Conservation (phyloP, 2,888 invertebrate species). For the Folsomia candida region DNA sequence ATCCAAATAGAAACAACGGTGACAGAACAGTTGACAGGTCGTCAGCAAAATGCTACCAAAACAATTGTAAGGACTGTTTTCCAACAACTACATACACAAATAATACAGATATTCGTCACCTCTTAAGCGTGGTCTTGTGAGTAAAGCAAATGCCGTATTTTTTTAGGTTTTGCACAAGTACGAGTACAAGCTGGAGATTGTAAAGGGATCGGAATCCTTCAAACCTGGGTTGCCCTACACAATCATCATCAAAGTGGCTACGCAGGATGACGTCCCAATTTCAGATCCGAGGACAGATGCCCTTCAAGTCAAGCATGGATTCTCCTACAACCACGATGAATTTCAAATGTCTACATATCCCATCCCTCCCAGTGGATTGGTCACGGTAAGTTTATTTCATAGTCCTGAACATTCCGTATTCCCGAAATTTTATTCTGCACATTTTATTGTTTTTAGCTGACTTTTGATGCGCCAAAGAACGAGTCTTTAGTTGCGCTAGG, state of each 20-base stretch:
- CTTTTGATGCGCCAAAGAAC: conserved; percentile 62
- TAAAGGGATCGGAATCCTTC: conserved; percentile 80
- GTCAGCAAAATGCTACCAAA: conserved; percentile 74
- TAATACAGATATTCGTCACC: too few species aligned
- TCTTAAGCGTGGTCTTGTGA: too few species aligned
- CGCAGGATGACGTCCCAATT: conserved; percentile 69
- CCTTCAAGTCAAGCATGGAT: conserved; percentile 64
- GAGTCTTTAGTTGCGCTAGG: conserved; percentile 67
- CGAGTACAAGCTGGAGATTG: conserved; percentile 71
- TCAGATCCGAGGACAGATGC: conserved; percentile 50
- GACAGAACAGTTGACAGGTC: conserved; percentile 82
- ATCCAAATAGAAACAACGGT: conserved; percentile 83
- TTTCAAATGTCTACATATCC: conserved; percentile 59
- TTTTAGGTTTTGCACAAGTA: conserved; percentile 78
- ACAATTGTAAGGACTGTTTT: too few species aligned
- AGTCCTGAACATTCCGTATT: too few species aligned
- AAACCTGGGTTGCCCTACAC: conserved; percentile 83
- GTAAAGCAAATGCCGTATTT: too few species aligned
- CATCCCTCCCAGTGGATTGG: conserved; percentile 65
- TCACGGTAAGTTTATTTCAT: too few species aligned
- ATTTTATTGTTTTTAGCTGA: too few species aligned
- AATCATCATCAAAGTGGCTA: conserved; percentile 72
- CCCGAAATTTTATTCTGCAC: too few species aligned
- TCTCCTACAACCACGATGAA: conserved; percentile 61
- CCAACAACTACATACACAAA: too few species aligned